phyloP scores from a whole-genome alignment of 2,113 vertebrate species.

The Coturnix japonica region DNA sequence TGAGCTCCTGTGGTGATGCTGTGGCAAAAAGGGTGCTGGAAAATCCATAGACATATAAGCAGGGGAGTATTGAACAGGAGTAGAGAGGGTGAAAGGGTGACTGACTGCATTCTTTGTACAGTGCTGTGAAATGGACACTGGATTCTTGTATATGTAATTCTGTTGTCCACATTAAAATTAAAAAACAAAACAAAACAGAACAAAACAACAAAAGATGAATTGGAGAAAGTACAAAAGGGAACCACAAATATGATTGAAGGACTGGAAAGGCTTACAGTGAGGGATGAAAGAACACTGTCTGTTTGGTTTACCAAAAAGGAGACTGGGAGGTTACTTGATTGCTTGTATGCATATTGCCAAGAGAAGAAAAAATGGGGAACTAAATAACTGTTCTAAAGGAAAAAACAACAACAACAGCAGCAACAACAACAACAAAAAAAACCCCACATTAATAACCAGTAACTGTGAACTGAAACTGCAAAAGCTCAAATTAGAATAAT shows the following conservation, averaged over 20 bases:
- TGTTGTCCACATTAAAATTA: neutral
- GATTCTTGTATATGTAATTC: neutral
- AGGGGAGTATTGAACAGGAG: neutral
- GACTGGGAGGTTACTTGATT: neutral
- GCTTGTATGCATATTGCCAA: neutral
- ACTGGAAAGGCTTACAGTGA: neutral
- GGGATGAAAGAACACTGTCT: constrained; percentile 15
- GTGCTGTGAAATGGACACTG: neutral
- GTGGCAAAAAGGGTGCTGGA: neutral
- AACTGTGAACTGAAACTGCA: neutral
- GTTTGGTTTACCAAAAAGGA: constrained; percentile 1
- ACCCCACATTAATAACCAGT: neutral
- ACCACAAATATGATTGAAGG: neutral
- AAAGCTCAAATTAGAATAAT: neutral
- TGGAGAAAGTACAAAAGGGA: neutral
- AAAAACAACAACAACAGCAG: neutral
- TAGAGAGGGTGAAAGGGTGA: neutral
- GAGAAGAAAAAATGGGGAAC: neutral
- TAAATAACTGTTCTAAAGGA: neutral
- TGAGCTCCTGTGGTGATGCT: neutral
- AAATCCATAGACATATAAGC: neutral
- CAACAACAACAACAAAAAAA: neutral
- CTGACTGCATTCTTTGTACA: neutral
- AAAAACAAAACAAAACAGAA: neutral
- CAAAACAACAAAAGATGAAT: neutral